phyloP scores from a whole-genome alignment of 2,888 invertebrate genomes.

The Tinea pellionella region DNA sequence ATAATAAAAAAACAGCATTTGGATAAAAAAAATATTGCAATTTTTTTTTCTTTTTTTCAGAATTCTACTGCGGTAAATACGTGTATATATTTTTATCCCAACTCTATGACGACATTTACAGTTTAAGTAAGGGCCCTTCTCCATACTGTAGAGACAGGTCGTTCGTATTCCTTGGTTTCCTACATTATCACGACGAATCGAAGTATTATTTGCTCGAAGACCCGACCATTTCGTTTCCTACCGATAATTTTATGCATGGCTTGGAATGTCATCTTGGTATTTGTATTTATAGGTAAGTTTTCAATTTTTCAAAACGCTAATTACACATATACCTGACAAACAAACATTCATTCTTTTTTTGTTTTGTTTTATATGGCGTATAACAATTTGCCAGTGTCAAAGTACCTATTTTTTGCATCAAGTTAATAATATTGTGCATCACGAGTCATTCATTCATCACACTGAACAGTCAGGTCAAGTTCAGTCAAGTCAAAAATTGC shows the following conservation, averaged over 20 bases:
- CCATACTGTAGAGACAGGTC: conserved; percentile 7
- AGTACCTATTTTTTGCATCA: no score
- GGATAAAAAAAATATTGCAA: no score
- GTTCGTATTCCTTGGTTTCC: conserved; percentile 13
- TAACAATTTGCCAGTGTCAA: no score
- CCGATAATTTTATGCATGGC: conserved; percentile 13
- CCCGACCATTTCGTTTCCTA: conserved; percentile 13
- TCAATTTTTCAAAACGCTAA: no score
- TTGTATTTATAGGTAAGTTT: conserved; percentile 13
- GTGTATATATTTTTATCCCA: conserved; percentile 3
- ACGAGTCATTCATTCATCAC: no score
- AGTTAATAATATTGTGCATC: no score
- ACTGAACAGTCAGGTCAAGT: no score
- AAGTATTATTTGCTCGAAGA: conserved; percentile 14
- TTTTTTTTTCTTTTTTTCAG: no score
- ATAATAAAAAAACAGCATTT: not conserved
- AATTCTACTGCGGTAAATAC: conserved; percentile 11
- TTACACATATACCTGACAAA: no score
- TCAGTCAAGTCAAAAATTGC: no score
- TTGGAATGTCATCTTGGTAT: conserved; percentile 12
- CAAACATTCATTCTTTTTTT: no score
- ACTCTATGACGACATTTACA: conserved; percentile 10
- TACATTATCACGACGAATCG: conserved; percentile 8
- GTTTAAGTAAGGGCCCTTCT: not conserved
- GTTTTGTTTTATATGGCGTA: no score